Base-by-base conservation (phyloP, 1,140 invertebrate species). In the Triops cancriformis region DNA sequence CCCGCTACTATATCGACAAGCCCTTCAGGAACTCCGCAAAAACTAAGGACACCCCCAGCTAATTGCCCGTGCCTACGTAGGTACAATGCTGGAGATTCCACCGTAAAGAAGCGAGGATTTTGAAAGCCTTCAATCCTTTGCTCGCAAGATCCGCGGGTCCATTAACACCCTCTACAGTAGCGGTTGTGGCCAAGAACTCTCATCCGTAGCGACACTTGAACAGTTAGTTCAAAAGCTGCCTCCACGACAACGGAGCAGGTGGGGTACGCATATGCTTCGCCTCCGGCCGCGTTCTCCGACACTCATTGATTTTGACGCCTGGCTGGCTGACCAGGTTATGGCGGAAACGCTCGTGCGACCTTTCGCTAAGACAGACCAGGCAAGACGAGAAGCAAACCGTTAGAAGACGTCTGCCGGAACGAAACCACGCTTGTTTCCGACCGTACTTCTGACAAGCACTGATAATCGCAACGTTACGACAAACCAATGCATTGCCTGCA, bases 21-120 rank as follows among this genome's bases (percentile, higher is more conserved):
- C 76, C 3, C 72, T 77, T 1, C 27, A 73, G 23, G 64, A 77
- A 37, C 76, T 77, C 10, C 64, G 73, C 18, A 42, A 73, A 4
- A 74, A 64, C 14, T 77, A 77, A 12, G 76, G 76, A 5, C 76
- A 77, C 23, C 76, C 72, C 28, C 27, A 77, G n/a, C n/a, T 77
- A 12, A 42, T 77, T 1, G 28, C 72, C 1, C 18, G 72, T 23
- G 18, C 72, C 4, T 77, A 73, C 37, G 31, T 73, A 9, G 18
- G 31, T 0, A 23, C 37, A 28, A 26, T 77, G 11, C 18, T 31
- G 26, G 10, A 74, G 11, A 18, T 74, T 9, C 76, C 28, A 10
- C 11, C 5, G 14, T 5, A 73, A 18, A 1, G 31, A 75, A 42
- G 5, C 31, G 23, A 37, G 2, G 74, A 75, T 10, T 75, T 75